Percentiles rank a stretch among this genome's conserved stretches.
These are phyloP conservation scores for Stratiomys singularior DNA, from an alignment of 2,888 invertebrate genomes.

Conservation along the genomic window DNA sequence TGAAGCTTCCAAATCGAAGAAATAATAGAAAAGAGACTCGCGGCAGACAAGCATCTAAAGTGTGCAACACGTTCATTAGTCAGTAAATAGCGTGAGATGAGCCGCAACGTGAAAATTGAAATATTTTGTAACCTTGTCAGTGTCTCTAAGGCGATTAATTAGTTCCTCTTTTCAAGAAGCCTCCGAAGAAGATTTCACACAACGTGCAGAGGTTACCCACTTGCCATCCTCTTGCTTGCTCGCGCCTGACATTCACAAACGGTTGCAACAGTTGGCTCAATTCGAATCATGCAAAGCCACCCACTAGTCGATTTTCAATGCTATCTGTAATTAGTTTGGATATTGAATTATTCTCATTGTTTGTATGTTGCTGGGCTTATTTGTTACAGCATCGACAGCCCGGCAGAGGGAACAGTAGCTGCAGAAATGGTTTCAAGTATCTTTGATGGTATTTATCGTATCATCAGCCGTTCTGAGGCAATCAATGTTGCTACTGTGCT, in stretches of 20 bases:
- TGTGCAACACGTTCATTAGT: slow-evolving; percentile 34
- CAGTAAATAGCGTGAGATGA: slow-evolving; percentile 7
- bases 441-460: neutral
- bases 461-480: neutral
- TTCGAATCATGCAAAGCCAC: slow-evolving; percentile 28
- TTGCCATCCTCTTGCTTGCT: neutral
- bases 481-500: slow-evolving; percentile 9
- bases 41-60: neutral
- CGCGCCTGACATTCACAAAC: neutral
- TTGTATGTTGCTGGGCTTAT: neutral
- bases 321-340: slow-evolving; percentile 39
- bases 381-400: neutral
- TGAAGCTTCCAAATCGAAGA: slow-evolving; percentile 2
- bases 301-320: slow-evolving; percentile 29
- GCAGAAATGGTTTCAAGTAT: neutral
- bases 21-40: neutral
- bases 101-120: slow-evolving; percentile 27
- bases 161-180: slow-evolving; percentile 34
- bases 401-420: neutral
- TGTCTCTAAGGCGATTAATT: slow-evolving; percentile 44
- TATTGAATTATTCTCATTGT: slow-evolving; percentile 41
- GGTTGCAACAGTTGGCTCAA: slow-evolving; percentile 10
- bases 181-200: neutral
- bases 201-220: slow-evolving; percentile 5
- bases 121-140: slow-evolving; percentile 44